Evolutionary conservation across 1,140 invertebrate species (phyloP).

Genomic region (Platorchestia sp.): DNA sequence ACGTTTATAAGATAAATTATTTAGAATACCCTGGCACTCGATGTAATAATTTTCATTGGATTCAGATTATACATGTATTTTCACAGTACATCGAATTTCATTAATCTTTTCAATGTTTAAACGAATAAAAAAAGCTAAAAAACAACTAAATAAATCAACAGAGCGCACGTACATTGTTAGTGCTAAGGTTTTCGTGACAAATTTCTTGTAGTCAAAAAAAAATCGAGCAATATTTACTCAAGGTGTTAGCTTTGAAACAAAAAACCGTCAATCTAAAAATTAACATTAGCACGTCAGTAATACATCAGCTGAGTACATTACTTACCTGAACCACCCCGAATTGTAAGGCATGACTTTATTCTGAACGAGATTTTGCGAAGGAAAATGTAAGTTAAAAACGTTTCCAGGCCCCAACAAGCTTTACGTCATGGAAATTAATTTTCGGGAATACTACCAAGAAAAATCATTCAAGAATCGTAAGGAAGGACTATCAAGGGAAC

Average conservation of each 20-base stretch:
- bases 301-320: background rate
- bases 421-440: too few relatives aligned
- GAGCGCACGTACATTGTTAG: background rate
- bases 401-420: too few relatives aligned
- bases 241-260: too few relatives aligned
- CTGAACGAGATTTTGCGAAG: background rate
- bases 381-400: too few relatives aligned
- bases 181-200: too few relatives aligned
- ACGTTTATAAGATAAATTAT: background rate
- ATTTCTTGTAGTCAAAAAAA: background rate
- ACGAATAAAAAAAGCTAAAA: background rate
- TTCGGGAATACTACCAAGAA: too few relatives aligned
- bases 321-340: background rate
- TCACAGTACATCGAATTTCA: background rate
- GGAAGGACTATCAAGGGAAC: too few relatives aligned
- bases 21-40: background rate
- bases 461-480: too few relatives aligned
- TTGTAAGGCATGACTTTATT: background rate
- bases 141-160: background rate
- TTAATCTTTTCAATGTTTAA: background rate
- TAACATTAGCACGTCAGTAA: background rate
- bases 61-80: background rate
- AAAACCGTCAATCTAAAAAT: background rate
- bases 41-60: background rate
- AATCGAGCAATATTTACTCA: background rate